Percentiles rank a stretch among this genome's conserved stretches.
These are phyloP conservation scores for Aleiodes testaceus DNA, from an alignment of 2,888 invertebrate genomes.

Conservation along the genomic window DNA sequence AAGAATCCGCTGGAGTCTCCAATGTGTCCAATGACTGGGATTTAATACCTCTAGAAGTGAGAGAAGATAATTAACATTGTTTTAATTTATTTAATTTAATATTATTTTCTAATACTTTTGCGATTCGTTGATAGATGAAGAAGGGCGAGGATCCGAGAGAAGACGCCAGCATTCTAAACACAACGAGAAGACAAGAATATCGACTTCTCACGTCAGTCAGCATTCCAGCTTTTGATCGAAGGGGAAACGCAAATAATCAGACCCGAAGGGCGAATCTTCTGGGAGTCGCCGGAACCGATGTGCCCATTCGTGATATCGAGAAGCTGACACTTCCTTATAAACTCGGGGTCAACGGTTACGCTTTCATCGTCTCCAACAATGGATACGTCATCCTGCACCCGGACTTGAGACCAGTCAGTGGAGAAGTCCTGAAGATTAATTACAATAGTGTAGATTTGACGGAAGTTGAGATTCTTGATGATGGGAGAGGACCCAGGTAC, in stretches of 20 bases:
- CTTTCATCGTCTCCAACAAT: constrained; percentile 97
- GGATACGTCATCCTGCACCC: constrained; percentile 97
- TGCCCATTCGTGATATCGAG: constrained; percentile 92
- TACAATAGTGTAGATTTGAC: constrained; percentile 97
- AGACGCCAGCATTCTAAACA: constrained; percentile 50
- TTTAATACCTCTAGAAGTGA: too few species aligned
- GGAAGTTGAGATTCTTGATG: constrained; percentile 92
- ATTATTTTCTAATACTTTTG: neutral
- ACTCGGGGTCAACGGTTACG: constrained; percentile 97
- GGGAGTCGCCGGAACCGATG: constrained; percentile 96
- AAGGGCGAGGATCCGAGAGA: constrained; percentile 56
- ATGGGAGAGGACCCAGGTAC: constrained; percentile 79
- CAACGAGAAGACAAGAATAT: constrained; percentile 72
- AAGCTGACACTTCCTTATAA: constrained; percentile 92
- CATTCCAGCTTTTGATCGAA: constrained; percentile 91
- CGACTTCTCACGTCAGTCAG: constrained; percentile 93
- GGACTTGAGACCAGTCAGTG: constrained; percentile 87
- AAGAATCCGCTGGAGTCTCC: too few species aligned
- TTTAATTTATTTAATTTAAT: neutral
- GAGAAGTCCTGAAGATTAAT: constrained; percentile 86
- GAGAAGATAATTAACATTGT: too few species aligned
- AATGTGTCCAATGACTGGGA: too few species aligned
- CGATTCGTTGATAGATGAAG: constrained; percentile 50
- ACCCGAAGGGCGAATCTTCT: constrained; percentile 84
- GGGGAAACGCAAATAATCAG: constrained; percentile 76